Evolutionary conservation across 2,113 vertebrate species (phyloP).

Genomic region (Lampris incognitus): DNA sequence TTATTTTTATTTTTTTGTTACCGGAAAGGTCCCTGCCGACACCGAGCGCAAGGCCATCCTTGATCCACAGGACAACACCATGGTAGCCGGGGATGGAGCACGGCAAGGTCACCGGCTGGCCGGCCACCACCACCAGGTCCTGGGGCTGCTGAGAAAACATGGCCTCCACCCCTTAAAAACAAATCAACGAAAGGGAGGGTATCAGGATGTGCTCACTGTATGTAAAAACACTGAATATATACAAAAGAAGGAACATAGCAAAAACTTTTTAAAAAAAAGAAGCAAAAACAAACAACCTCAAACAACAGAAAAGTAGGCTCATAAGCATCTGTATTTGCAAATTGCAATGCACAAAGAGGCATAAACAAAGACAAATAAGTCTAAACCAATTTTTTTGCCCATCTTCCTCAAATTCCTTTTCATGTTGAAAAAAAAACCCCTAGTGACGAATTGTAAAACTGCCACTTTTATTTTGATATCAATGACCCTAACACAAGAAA

Average conservation of each 20-base stretch:
- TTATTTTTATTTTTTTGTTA: constrained; percentile 85
- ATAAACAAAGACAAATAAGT: constrained; percentile 2
- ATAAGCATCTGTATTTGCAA: constrained; percentile 5
- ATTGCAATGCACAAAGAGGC: constrained; percentile 12
- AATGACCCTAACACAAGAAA: constrained; percentile 39
- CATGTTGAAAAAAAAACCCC: constrained; percentile 26
- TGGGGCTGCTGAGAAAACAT: constrained; percentile 96
- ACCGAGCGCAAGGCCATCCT: constrained; percentile 93
- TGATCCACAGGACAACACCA: constrained; percentile 97
- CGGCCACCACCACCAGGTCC: constrained; percentile 95
- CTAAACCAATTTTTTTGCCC: constrained; percentile 38
- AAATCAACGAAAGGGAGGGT: constrained; percentile 1
- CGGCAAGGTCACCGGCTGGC: constrained; percentile 92
- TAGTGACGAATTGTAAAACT: constrained; percentile 40
- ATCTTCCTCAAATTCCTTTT: constrained; percentile 55
- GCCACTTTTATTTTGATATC: constrained; percentile 35
- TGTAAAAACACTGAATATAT: background rate
- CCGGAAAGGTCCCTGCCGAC: constrained; percentile 95
- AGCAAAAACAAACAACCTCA: too few species aligned
- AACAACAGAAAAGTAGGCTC: too few species aligned
- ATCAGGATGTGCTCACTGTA: background rate
- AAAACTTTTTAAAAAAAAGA: background rate
- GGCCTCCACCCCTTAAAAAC: constrained; percentile 83
- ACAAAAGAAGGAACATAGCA: background rate
- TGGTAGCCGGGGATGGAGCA: constrained; percentile 95